Base-by-base conservation (phyloP, 92 coral and sea anemone genomes). In the Paragorgia papillata region DNA sequence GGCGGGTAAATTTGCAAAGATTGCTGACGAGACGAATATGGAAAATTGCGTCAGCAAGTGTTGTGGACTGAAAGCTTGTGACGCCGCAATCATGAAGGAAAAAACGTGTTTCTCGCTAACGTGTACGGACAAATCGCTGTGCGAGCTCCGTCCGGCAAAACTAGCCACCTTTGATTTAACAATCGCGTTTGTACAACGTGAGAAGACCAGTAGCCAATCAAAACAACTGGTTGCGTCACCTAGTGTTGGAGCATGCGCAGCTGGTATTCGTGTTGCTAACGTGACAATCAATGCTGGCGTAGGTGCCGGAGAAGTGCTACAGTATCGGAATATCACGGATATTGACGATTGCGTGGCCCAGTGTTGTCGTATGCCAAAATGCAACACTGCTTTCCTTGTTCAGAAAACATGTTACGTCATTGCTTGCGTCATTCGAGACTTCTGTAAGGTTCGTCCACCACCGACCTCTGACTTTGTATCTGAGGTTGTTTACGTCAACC, bases 251-350 rank as follows among this genome's bases (percentile, higher is more conserved):
- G 15, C 22, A 17, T 94, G 98, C 61, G 70, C 89, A 17, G 88
- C 90, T 77, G 98, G 98, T 8, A 91, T 94, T 25, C 70, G 89
- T 21, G 62, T 91, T 51, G 80, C 69, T 22, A 84, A 89, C 21
- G 98, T 94, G 0, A 94, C 92, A 34, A 74, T 94, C 27, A 91
- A 87, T 26, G 97, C 97, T 15, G 98, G 98, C 9, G 90, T 94
- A 85, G 96, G 97, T 19, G 89, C 98, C 1, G 98, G 98, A 43
- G 89, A 91, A 76, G 98, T 94, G 31, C 67, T 88, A 24, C 95
- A 94, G 89, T 89, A 76, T 58, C 80, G 84, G 9, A 75, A 91
- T 58, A 77, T 91, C 33, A 46, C 83, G 14, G 80, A 84, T 18
- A 78, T 94, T 50, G 80, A 79, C 34, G 74, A 73, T 15, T 94